Conservation (phyloP, 2,888 invertebrate genomes). For the Xanthostigma xanthostigma region DNA sequence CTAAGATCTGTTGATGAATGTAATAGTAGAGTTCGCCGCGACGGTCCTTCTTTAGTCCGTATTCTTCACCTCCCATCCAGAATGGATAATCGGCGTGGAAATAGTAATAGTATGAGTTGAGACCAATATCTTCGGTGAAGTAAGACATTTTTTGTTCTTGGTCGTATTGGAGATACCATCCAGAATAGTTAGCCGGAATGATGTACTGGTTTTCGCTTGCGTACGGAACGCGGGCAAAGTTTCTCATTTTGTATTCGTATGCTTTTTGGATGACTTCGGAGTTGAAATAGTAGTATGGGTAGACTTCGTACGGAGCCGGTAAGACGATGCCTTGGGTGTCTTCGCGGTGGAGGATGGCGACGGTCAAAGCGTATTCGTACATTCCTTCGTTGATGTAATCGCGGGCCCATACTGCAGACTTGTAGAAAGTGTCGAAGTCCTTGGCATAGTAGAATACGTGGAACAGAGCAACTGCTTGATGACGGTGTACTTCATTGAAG, state of each 20-base stretch:
- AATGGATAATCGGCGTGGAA: slow-evolving; percentile 43
- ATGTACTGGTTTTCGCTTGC: slow-evolving; percentile 31
- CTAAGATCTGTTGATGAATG: slow-evolving; percentile 49
- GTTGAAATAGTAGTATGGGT: slow-evolving; percentile 56
- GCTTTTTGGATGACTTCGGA: slow-evolving; percentile 50
- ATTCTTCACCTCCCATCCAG: slow-evolving; percentile 43
- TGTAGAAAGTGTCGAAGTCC: slow-evolving; percentile 53
- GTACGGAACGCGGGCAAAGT: slow-evolving; percentile 21
- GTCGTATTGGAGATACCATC: slow-evolving; percentile 35
- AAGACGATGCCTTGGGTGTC: slow-evolving; percentile 48
- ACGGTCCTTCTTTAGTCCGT: slow-evolving; percentile 35
- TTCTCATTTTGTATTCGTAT: slow-evolving; percentile 42
- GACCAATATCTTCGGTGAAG: slow-evolving; percentile 55
- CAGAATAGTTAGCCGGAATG: slow-evolving; percentile 47
- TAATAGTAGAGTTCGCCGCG: slow-evolving; percentile 51
- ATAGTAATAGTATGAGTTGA: slow-evolving; percentile 51
- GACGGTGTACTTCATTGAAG: slow-evolving; percentile 40
- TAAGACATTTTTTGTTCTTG: slow-evolving; percentile 45
- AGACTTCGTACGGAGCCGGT: slow-evolving; percentile 57
- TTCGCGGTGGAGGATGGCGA: slow-evolving; percentile 44
- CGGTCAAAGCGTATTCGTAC: slow-evolving; percentile 47
- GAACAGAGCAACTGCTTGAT: slow-evolving; percentile 48
- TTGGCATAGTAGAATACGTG: slow-evolving; percentile 53
- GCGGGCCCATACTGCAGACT: slow-evolving; percentile 52
- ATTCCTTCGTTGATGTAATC: slow-evolving; percentile 51